These are phyloP conservation scores for Rugalucina vietnamica DNA, from an alignment of 2,888 invertebrate species.

Conservation along the genomic window DNA sequence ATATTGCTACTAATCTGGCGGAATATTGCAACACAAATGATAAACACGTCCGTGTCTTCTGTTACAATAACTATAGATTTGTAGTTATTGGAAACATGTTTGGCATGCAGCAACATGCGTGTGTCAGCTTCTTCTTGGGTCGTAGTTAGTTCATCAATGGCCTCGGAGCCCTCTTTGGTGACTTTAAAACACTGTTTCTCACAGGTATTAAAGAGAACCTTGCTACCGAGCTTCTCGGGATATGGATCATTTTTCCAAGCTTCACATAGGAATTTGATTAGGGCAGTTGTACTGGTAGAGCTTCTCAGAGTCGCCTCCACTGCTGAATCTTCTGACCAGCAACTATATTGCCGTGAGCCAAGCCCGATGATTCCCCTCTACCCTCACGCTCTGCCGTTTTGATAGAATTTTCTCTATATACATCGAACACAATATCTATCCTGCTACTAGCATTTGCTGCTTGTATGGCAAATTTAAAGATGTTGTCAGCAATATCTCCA, in stretches of 20 bases:
- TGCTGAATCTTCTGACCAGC: conserved; percentile 1
- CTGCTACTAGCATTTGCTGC: conserved; percentile 12
- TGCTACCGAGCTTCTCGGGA: neutral
- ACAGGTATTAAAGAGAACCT: neutral
- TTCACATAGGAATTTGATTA: neutral
- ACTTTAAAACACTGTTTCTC: neutral
- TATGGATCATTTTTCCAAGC: neutral
- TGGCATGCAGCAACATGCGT: neutral
- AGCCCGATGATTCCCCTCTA: neutral
- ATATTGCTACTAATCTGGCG: neutral
- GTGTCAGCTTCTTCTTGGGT: neutral
- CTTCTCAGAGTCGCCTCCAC: neutral
- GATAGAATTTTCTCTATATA: conserved; percentile 54
- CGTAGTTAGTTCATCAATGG: neutral
- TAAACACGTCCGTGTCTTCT: neutral
- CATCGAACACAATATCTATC: conserved; percentile 57
- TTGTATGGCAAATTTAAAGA: conserved; percentile 24
- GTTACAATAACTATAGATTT: neutral
- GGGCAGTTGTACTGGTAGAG: conserved; percentile 4
- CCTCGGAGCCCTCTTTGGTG: neutral
- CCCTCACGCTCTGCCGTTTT: conserved; percentile 48
- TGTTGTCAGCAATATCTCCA: conserved; percentile 31
- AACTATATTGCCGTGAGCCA: neutral
- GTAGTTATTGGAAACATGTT: neutral
- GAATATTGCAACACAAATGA: too few relatives aligned